Evolutionary conservation across 2,113 vertebrate species (phyloP).

Genomic region (Indicator maculatus): DNA sequence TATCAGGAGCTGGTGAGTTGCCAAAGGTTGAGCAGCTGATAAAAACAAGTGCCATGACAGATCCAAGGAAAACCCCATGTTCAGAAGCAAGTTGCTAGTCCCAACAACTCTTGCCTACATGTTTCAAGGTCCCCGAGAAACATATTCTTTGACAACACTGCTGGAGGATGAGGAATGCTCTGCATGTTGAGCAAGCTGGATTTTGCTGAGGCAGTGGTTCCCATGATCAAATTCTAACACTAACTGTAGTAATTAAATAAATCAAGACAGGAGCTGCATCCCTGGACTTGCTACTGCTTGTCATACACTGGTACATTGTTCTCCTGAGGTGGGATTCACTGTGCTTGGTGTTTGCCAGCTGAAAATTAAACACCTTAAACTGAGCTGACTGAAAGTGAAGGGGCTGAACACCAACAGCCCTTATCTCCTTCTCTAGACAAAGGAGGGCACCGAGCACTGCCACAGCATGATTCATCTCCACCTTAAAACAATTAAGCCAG

Average conservation of each 20-base stretch:
- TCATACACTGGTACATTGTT: slow-evolving; percentile 16
- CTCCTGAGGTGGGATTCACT: slow-evolving; percentile 47
- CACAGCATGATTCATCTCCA: neutral
- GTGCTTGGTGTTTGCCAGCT: neutral
- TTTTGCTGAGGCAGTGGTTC: slow-evolving; percentile 64
- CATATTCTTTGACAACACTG: neutral
- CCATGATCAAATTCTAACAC: slow-evolving; percentile 30
- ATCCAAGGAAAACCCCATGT: neutral
- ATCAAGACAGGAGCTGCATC: slow-evolving; percentile 18
- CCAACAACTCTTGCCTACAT: neutral
- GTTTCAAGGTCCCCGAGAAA: neutral
- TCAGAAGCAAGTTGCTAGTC: neutral
- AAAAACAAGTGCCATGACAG: neutral
- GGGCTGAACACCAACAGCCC: neutral
- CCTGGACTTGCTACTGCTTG: slow-evolving; percentile 41
- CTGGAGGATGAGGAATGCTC: neutral
- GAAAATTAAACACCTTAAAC: slow-evolving; percentile 11
- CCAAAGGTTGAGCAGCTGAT: slow-evolving; percentile 16
- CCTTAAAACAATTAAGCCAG: neutral
- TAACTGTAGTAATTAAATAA: slow-evolving; percentile 3
- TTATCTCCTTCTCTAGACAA: slow-evolving; percentile 10
- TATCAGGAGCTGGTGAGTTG: slow-evolving; percentile 19
- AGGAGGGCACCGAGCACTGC: neutral
- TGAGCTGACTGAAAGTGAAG: slow-evolving; percentile 7
- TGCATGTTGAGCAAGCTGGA: neutral